Evolutionary conservation across 2,113 vertebrate species (phyloP), one percentile per base, ranked within the genome.

Genomic region (Sprattus sprattus): DNA sequence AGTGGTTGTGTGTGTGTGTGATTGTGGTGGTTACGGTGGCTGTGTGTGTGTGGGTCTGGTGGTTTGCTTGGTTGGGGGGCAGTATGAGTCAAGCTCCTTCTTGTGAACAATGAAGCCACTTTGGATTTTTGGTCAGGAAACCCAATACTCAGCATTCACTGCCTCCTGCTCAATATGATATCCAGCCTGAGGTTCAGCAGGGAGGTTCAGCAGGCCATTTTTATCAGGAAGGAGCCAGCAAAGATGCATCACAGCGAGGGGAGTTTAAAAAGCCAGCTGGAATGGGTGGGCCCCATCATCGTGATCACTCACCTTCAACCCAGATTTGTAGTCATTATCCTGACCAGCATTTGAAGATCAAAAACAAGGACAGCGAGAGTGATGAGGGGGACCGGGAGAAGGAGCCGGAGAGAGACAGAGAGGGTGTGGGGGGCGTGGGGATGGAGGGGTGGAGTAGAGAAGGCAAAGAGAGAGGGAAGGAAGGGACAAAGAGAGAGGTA

Each of bases 281-380:
- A 93, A 94, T 94, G 95, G 95, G 94, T 94, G 94, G 95, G 93
- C 92, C 92, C 64, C 71, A 78, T 78, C 92, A 90, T 93, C 93
- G 93, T 95, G 93, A 95, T 95, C 93, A 94, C 92, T 95, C 95
- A 95, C 95, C 94, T 95, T 95, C 95, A 95, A 93, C 93, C 93
- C 93, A 94, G 94, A 95, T 95, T 95, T 95, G 94, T 95, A 94
- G 94, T 95, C 94, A 95, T 94, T 94, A 95, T 95, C 94, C 92
- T 93, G 91, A 94, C 93, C 92, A 93, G 91, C 92, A 90, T 94
- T 93, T 93, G 93, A 94, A 93, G 94, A 94, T 94, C 93, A 95
- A 93, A 94, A 93, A 94, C 93, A 94, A 94, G 93, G 93, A 94
- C 92, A 92, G 92, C 89, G 91, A 93, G 92, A 93, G 92, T 92